Base-by-base conservation (phyloP, 1,140 invertebrate species). In the Argopecten irradians region DNA sequence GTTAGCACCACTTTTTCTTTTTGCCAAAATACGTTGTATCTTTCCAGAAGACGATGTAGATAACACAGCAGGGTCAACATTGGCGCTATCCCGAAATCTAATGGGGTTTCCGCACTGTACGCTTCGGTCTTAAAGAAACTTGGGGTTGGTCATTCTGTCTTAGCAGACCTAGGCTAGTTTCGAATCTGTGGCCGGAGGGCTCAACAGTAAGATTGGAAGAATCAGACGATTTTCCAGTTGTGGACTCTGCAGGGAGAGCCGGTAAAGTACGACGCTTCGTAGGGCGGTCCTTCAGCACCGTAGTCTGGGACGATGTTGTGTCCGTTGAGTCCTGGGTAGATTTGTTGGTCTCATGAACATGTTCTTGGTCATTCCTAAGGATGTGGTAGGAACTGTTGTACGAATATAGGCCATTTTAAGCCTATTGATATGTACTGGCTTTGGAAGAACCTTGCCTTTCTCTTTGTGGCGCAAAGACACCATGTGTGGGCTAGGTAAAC, bases 41-140 rank as follows among this genome's bases (percentile, higher is more conserved):
- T 82, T 33, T 34, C 46, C 35, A 22, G 46, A 71, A 11, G 5
- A 55, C 19, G 43, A 41, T 34, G 86, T 34, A 3, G 43, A 71
- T 19, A 71, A 34, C 11, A 34, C 32, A 33, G 34, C n/a, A 19
- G 35, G 34, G 22, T 36, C 43, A 8, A 55, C 34, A 86, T 36
- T 14, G 85, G 5, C 35, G 14, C 39, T 46, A 36, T 86, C 43
- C 33, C 85, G 41, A 39, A 34, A 87, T 14, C 86, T n/a, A n/a
- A 87, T 5, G n/a, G 86, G n/a, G 86, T 87, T 87, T 87, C n/a
- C 35, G 71, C n/a, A 34, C 28, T 13, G 34, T 83, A 83, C 86
- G 36, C 13, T 36, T 83, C 8, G 86, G 82, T 36, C 86, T 13
- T 55, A 2, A 19, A 13, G 3, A 7, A 19, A 2, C 7, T 22